phyloP scores from a whole-genome alignment of 2,113 vertebrate species.

The Ibidorhyncha struthersii region DNA sequence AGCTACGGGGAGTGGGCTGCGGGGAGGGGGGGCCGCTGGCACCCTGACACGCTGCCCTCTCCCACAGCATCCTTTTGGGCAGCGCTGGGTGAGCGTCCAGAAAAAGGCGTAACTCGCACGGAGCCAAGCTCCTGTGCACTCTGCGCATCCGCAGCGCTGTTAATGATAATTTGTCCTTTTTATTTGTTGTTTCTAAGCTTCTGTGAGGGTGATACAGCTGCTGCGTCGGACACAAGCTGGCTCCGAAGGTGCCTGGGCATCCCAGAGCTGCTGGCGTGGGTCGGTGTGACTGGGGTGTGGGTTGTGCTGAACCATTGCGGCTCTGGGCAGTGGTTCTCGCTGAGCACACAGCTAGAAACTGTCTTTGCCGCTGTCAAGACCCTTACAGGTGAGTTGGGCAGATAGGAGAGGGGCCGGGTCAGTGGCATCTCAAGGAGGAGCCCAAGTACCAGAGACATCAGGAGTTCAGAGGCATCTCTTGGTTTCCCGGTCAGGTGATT shows the following conservation, averaged over 20 bases:
- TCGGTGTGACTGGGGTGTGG: rapidly evolving
- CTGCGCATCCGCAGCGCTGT: rapidly evolving
- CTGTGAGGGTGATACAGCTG: rapidly evolving
- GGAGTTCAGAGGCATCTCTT: background rate
- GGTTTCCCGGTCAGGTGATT: background rate
- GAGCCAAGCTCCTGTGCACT: background rate
- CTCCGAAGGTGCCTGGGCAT: background rate
- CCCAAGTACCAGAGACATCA: background rate
- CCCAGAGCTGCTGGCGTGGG: background rate
- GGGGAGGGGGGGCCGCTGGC: background rate
- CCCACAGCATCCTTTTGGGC: background rate
- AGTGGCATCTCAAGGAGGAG: background rate
- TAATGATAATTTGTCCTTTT: background rate
- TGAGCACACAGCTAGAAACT: background rate
- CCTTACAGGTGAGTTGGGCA: background rate
- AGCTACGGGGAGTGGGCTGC: conserved; percentile 33
- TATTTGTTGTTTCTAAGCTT: background rate
- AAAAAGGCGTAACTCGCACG: rapidly evolving
- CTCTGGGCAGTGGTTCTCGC: background rate
- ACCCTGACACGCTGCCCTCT: background rate
- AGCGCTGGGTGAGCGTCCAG: too few relatives aligned
- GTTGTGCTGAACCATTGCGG: background rate
- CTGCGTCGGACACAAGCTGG: rapidly evolving
- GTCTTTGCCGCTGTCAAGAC: background rate
- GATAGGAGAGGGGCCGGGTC: background rate